Evolutionary conservation across 2,113 vertebrate genomes (phyloP).

Genomic region (Fregata magnificens): DNA sequence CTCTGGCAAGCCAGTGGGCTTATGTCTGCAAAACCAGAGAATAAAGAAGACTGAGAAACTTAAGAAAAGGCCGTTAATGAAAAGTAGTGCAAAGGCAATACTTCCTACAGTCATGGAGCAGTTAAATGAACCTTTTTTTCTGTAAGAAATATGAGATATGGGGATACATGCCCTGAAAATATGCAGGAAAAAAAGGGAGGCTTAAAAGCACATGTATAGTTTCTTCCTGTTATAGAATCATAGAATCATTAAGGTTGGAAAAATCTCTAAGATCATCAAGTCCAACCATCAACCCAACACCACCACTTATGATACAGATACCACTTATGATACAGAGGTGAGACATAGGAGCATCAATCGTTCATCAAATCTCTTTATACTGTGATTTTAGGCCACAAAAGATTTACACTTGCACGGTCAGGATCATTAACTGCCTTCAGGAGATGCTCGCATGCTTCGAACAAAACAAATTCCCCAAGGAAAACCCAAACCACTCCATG

Average conservation of each 20-base stretch:
- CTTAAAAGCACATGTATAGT: background rate
- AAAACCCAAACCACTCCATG: background rate
- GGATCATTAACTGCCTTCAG: background rate
- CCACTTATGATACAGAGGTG: rapidly evolving
- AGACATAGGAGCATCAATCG: background rate
- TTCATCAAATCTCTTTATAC: background rate
- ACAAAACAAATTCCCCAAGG: background rate
- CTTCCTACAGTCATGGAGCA: background rate
- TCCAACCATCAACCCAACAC: too few species aligned
- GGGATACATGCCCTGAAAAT: background rate
- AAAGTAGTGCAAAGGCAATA: background rate
- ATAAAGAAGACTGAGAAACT: background rate
- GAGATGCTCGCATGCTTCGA: background rate
- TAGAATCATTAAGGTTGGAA: too few species aligned
- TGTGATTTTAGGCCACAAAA: background rate
- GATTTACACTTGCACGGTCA: background rate
- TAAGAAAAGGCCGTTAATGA: background rate
- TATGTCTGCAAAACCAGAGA: background rate
- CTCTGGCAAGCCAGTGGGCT: background rate
- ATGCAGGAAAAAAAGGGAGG: background rate
- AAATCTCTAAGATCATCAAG: too few species aligned
- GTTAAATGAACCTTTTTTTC: background rate
- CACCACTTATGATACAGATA: too few species aligned
- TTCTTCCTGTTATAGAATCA: too few species aligned
- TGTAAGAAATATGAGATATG: background rate